Conservation (phyloP, 1,140 invertebrate genomes). For the Cryptotermes secundus region DNA sequence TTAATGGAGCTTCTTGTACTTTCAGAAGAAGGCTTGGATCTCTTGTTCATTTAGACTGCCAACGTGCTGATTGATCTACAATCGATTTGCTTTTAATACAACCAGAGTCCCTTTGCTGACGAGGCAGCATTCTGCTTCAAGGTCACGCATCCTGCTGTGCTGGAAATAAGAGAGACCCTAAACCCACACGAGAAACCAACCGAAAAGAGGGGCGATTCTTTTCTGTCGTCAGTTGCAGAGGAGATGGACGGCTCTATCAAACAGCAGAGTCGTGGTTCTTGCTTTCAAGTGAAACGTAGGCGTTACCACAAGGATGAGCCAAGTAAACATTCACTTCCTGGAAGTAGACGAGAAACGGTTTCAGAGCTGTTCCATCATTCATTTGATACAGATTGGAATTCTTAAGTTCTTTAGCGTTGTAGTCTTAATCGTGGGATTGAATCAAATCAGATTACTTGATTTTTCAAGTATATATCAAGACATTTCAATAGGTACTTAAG, state of each 20-base stretch:
- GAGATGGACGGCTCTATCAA: background rate
- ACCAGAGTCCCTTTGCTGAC: background rate
- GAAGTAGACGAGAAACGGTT: background rate
- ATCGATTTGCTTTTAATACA: background rate
- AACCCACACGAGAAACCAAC: background rate
- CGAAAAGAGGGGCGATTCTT: background rate
- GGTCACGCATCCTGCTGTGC: background rate
- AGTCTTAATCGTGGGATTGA: background rate
- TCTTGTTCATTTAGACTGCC: too few species aligned
- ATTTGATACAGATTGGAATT: slow-evolving; percentile 14
- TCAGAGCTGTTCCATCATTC: background rate
- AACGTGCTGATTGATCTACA: too few species aligned
- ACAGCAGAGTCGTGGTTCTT: background rate
- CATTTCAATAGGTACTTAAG: too few species aligned
- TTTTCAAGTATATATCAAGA: background rate
- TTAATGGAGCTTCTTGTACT: too few species aligned
- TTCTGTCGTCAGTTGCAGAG: background rate
- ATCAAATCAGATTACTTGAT: background rate
- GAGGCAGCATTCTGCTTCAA: background rate
- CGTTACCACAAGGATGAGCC: background rate
- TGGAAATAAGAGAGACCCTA: background rate
- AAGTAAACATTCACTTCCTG: background rate
- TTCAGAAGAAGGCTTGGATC: too few species aligned
- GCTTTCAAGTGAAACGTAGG: background rate
- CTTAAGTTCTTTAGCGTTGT: background rate